Conservation (phyloP, 2,797 vertebrate species). For the Mycteria americana region DNA sequence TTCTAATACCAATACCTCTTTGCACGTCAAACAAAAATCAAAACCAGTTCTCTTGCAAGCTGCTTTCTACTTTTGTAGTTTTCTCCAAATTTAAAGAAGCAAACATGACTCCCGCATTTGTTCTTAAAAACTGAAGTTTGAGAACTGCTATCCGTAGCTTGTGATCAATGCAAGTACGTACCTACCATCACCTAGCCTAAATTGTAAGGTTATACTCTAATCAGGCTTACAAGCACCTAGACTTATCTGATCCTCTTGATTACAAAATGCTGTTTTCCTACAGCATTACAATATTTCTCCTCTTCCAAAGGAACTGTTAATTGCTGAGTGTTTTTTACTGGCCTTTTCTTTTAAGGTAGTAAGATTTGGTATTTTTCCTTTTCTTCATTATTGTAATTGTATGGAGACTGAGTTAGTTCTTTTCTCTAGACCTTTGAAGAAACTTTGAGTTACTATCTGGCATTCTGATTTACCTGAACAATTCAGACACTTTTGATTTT, state of each 20-base stretch:
- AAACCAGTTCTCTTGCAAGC: background rate
- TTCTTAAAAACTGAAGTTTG: background rate
- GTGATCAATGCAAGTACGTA: background rate
- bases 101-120: background rate
- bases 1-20: background rate
- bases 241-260: background rate
- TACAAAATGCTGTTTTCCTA: background rate
- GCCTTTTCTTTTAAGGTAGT: background rate
- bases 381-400: background rate
- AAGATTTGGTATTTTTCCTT: background rate
- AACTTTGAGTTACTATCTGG: background rate
- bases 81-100: background rate
- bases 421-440: background rate
- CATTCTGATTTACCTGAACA: background rate
- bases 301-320: background rate
- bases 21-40: background rate
- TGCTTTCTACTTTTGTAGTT: background rate
- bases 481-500: background rate
- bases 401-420: background rate
- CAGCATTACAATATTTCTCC: background rate
- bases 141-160: background rate
- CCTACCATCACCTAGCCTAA: background rate
- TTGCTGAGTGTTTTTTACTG: background rate
- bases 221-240: background rate
- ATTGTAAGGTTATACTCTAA: background rate